Evolutionary conservation across 2,797 vertebrate genomes (phyloP).

Genomic region (Artibeus jamaicensis): DNA sequence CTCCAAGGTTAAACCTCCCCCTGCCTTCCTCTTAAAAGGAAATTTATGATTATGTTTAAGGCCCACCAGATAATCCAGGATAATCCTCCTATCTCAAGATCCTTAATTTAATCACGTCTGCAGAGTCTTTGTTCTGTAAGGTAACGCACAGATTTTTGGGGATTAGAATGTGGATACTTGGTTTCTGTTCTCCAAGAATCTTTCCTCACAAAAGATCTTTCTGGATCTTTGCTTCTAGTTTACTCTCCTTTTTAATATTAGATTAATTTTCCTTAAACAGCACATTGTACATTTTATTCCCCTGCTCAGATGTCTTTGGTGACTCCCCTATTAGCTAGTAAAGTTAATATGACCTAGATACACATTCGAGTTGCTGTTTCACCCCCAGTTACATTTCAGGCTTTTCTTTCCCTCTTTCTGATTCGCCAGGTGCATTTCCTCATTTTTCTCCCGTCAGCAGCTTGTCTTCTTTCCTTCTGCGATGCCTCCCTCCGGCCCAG

Average conservation of each 20-base stretch:
- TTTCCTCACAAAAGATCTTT: not conserved
- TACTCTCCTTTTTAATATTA: not conserved
- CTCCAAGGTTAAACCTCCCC: not conserved
- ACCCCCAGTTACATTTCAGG: not conserved
- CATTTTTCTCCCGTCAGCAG: not conserved
- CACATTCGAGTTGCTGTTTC: not conserved
- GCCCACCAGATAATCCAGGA: not conserved
- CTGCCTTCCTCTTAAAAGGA: not conserved
- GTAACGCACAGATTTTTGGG: not conserved
- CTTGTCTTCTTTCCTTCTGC: not conserved
- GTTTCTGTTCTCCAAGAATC: slow-evolving; percentile 16
- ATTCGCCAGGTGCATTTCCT: not conserved
- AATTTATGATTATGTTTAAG: slow-evolving; percentile 18
- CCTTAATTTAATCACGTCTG: slow-evolving; percentile 37
- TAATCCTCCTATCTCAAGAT: slow-evolving; percentile 7
- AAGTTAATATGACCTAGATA: slow-evolving; percentile 24
- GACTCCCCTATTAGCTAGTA: not conserved
- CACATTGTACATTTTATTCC: slow-evolving; percentile 2
- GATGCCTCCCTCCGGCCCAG: not conserved
- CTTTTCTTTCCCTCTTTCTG: not conserved
- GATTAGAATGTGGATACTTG: not conserved
- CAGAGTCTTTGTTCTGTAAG: not conserved
- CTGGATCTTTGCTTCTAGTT: slow-evolving; percentile 5
- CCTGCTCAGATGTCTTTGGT: slow-evolving; percentile 2
- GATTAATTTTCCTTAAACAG: slow-evolving; percentile 25